Percentiles rank a stretch among this genome's conserved stretches.
Evolutionary conservation across 2,797 vertebrate genomes (phyloP).

Genomic region (Cichlasoma orientale): DNA sequence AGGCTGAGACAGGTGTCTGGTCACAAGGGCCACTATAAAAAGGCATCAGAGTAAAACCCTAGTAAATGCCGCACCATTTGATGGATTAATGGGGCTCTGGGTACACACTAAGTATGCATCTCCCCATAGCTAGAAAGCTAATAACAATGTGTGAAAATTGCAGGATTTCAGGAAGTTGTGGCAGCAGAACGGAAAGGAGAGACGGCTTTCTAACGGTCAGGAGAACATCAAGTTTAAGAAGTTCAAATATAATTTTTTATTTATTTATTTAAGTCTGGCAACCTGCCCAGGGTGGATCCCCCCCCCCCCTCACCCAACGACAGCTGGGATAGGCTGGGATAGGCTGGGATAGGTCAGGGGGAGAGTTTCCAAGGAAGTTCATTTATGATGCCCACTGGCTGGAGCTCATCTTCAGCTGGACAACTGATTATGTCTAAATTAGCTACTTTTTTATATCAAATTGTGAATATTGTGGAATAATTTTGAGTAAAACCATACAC

Average conservation of each 20-base stretch:
- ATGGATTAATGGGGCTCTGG: conserved; percentile 18
- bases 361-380: background rate
- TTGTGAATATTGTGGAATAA: background rate
- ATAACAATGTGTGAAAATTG: background rate
- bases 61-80: conserved; percentile 25
- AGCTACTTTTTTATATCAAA: background rate
- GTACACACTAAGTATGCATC: background rate
- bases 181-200: background rate
- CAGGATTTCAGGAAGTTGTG: background rate
- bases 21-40: conserved; percentile 48
- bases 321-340: no score
- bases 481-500: no score
- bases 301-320: background rate
- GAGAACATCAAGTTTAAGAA: background rate
- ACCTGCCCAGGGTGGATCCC: background rate
- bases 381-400: background rate
- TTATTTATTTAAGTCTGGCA: background rate
- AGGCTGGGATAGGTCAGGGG: no score
- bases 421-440: background rate
- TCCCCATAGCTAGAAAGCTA: background rate
- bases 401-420: background rate
- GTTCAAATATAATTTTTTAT: background rate
- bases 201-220: background rate
- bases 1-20: conserved; percentile 47
- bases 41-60: conserved; percentile 39